These are phyloP conservation scores for Babyrousa celebensis DNA, from an alignment of 2,797 vertebrate genomes.

Conservation along the genomic window DNA sequence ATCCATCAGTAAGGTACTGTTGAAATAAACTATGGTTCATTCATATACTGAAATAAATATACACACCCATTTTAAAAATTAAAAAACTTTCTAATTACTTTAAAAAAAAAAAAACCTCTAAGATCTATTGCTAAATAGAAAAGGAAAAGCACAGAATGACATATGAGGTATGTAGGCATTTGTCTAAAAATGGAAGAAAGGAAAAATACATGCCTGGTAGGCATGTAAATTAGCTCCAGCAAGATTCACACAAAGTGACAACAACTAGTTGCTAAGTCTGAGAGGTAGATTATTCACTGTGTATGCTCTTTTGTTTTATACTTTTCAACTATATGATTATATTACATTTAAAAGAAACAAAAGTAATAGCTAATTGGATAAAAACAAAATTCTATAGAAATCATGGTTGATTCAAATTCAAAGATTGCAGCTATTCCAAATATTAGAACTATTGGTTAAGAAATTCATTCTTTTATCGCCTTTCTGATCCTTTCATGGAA, in stretches of 20 bases:
- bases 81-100: slow-evolving; percentile 24
- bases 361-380: neutral
- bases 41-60: slow-evolving; percentile 9
- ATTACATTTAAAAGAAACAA: neutral
- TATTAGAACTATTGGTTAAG: neutral
- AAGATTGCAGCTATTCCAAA: neutral
- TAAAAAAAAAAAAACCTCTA: neutral
- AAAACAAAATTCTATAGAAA: neutral
- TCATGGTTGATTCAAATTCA: neutral
- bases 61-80: neutral
- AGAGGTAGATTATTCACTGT: neutral
- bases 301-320: neutral
- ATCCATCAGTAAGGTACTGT: neutral
- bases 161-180: neutral
- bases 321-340: neutral
- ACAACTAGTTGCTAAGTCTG: neutral
- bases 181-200: slow-evolving; percentile 49
- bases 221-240: neutral
- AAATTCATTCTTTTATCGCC: neutral
- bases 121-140: neutral
- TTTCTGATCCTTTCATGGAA: neutral
- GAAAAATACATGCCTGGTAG: neutral
- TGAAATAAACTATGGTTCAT: slow-evolving; percentile 32
- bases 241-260: slow-evolving; percentile 9
- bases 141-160: neutral